phyloP scores from a whole-genome alignment of 2,797 vertebrate species.

The Crenuchus spilurus region DNA sequence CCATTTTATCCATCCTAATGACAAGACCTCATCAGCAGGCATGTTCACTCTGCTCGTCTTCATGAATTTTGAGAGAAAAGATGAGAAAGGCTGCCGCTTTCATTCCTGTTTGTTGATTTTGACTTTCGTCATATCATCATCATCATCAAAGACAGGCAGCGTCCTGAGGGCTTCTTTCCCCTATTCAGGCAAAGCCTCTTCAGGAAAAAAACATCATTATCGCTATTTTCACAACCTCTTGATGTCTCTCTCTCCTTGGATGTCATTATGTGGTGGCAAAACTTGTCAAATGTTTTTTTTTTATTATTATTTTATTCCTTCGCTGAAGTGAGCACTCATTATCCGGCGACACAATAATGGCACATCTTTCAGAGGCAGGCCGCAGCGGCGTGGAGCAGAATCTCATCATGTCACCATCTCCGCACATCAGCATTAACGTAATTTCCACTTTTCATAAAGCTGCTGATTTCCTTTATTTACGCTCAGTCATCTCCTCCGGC shows the following conservation, averaged over 20 bases:
- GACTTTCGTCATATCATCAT: constrained; percentile 8
- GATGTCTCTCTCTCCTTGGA: constrained; percentile 51
- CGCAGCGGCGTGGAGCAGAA: constrained; percentile 65
- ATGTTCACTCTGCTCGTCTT: constrained; percentile 18
- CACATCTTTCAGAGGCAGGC: constrained; percentile 57
- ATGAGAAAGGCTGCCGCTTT: constrained; percentile 16
- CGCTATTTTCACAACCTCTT: constrained; percentile 59
- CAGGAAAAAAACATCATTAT: constrained; percentile 41
- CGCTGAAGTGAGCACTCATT: constrained; percentile 55
- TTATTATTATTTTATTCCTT: too few relatives aligned
- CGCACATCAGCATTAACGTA: constrained; percentile 72
- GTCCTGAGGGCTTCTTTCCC: not conserved
- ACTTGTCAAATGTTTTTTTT: not conserved
- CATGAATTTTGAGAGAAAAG: constrained; percentile 37
- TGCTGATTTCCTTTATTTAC: constrained; percentile 75
- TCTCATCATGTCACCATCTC: constrained; percentile 69
- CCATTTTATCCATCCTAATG: constrained; percentile 31
- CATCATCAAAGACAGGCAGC: constrained; percentile 21
- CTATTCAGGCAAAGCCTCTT: constrained; percentile 28
- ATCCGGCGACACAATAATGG: constrained; percentile 49
- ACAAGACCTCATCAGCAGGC: constrained; percentile 36
- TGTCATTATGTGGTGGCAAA: constrained; percentile 10
- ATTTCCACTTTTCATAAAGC: constrained; percentile 74
- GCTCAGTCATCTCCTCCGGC: constrained; percentile 63
- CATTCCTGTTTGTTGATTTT: constrained; percentile 29